phyloP scores from a whole-genome alignment of 2,113 vertebrate genomes.

The Pogonocichla stellata region DNA sequence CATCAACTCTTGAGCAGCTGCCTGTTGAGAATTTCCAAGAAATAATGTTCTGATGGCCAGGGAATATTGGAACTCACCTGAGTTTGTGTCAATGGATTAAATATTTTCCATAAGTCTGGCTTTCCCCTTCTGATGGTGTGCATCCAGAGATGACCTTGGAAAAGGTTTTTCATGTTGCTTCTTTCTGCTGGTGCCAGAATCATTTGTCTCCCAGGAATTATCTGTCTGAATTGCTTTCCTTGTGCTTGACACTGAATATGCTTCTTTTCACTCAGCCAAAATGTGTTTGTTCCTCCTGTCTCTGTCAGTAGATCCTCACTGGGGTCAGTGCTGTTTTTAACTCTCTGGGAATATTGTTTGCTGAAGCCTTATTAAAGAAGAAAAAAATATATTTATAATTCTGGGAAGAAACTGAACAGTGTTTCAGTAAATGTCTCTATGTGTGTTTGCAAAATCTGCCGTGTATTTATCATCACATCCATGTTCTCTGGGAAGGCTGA shows the following conservation, averaged over 20 bases:
- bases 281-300: neutral
- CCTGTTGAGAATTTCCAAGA: neutral
- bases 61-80: neutral
- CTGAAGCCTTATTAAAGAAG: neutral
- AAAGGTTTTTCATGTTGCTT: neutral
- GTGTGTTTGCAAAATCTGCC: neutral
- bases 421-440: neutral
- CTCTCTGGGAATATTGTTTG: neutral
- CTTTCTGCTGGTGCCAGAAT: neutral
- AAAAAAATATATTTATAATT: neutral
- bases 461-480: neutral
- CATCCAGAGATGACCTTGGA: neutral
- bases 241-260: neutral
- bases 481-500: neutral
- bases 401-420: neutral
- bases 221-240: neutral
- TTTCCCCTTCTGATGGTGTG: neutral
- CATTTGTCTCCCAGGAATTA: neutral
- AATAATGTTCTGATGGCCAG: neutral
- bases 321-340: neutral
- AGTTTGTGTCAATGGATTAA: neutral
- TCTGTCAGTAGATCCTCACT: neutral
- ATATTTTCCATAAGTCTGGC: neutral
- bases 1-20: neutral
- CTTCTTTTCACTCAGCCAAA: neutral